phyloP scores from a whole-genome alignment of 2,888 invertebrate species.

The Trachelus tabidus region DNA sequence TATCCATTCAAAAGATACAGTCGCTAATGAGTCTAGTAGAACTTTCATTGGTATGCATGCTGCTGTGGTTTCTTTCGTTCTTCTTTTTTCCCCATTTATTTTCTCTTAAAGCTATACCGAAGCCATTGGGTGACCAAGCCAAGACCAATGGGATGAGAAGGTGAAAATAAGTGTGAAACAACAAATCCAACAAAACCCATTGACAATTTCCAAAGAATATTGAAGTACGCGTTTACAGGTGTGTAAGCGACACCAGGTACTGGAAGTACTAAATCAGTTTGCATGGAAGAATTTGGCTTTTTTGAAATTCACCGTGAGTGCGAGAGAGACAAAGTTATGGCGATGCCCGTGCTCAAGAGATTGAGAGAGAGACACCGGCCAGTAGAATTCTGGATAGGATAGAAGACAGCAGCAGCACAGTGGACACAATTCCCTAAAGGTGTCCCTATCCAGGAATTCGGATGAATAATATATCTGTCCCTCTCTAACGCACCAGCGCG shows the following conservation, averaged over 20 bases:
- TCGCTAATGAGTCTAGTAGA: constrained; percentile 12
- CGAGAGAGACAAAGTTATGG: not conserved
- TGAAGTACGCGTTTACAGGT: not conserved
- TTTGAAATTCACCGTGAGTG: no score
- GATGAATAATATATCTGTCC: not conserved
- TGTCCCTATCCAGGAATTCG: not conserved
- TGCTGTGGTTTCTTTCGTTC: constrained; percentile 27
- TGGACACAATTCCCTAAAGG: not conserved
- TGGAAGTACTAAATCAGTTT: not conserved
- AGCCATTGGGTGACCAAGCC: constrained; percentile 39
- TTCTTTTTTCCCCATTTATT: not conserved
- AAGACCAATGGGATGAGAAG: constrained; percentile 25
- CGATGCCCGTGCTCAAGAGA: not conserved
- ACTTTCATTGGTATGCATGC: constrained; percentile 25
- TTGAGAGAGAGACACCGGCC: not conserved
- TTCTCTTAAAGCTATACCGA: constrained; percentile 51
- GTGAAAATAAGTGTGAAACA: not conserved
- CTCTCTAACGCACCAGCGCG: not conserved
- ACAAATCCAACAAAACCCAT: not conserved
- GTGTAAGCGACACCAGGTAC: not conserved
- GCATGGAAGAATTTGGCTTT: not conserved
- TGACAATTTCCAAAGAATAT: not conserved
- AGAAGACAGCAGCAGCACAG: not conserved
- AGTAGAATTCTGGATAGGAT: not conserved
- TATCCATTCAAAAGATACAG: not conserved